These are phyloP conservation scores for Oncorhynchus mykiss DNA, from an alignment of 2,113 vertebrate species.

Conservation along the genomic window DNA sequence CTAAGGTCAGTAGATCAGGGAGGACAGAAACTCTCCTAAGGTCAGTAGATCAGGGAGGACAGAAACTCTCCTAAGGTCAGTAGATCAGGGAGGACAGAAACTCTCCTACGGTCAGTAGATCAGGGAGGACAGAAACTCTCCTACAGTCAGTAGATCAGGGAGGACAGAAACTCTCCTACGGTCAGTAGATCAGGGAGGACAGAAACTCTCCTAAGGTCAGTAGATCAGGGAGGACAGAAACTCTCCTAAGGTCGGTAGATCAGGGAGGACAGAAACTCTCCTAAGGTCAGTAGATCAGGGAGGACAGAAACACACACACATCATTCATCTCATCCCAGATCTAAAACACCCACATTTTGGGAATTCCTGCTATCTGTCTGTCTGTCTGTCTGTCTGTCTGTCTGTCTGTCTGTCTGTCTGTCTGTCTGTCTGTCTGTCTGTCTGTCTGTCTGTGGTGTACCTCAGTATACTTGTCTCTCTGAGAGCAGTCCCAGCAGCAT, in stretches of 20 bases:
- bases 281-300: constrained; percentile 59
- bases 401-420: not conserved
- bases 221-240: constrained; percentile 38
- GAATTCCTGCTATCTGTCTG: constrained; percentile 15
- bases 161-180: constrained; percentile 59
- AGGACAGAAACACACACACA: constrained; percentile 9
- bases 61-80: not conserved
- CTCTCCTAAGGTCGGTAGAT: constrained; percentile 59
- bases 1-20: constrained; percentile 59
- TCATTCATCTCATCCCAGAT: not conserved
- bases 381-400: not conserved
- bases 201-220: not conserved
- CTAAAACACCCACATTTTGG: not conserved
- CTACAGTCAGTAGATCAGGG: too few relatives aligned
- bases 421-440: constrained; percentile 23
- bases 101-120: constrained; percentile 60
- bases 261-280: constrained; percentile 41
- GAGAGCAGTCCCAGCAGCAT: not conserved
- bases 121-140: constrained; percentile 28
- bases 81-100: constrained; percentile 38
- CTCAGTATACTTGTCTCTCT: not conserved
- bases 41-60: constrained; percentile 54
- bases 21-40: constrained; percentile 45
- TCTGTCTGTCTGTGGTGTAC: not conserved
- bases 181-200: constrained; percentile 54